Evolutionary conservation across 1,140 invertebrate genomes (phyloP).

Genomic region (Drosophila ambigua): DNA sequence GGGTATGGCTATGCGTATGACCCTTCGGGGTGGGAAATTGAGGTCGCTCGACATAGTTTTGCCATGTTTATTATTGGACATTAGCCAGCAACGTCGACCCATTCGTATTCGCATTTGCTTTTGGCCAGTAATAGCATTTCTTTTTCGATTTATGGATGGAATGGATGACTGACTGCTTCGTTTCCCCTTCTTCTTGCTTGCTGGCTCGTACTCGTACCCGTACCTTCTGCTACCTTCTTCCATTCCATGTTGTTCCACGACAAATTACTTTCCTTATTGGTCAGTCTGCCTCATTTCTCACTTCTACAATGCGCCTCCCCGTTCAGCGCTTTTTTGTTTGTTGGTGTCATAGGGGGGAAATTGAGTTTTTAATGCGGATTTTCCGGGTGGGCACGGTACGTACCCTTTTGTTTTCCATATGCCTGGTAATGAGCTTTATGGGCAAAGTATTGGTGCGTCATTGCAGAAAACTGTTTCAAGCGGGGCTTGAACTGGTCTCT

Average conservation of each 20-base stretch:
- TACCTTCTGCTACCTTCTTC: background rate
- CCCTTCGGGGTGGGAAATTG: constrained; percentile 51
- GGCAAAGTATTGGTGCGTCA: background rate
- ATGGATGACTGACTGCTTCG: constrained; percentile 71
- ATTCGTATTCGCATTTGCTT: constrained; percentile 45
- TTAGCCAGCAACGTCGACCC: constrained; percentile 51
- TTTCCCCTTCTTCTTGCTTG: constrained; percentile 15
- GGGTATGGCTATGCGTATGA: constrained; percentile 8
- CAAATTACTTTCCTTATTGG: constrained; percentile 78
- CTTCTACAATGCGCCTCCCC: constrained; percentile 16
- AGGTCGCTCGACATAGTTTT: constrained; percentile 69
- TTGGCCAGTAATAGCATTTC: constrained; percentile 77
- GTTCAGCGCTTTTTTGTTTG: constrained; percentile 25
- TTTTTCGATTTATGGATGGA: constrained; percentile 55
- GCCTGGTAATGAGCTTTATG: constrained; percentile 67
- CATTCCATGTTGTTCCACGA: constrained; percentile 21
- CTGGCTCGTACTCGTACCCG: no score
- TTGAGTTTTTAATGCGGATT: constrained; percentile 78
- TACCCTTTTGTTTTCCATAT: constrained; percentile 38
- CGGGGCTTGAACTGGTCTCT: constrained; percentile 26
- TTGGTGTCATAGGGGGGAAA: constrained; percentile 67
- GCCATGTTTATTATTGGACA: constrained; percentile 72
- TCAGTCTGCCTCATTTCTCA: constrained; percentile 21
- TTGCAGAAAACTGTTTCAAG: constrained; percentile 49
- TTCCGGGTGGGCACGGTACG: constrained; percentile 35